Conservation (phyloP, 2,113 vertebrate genomes). For the Pterocles orientalis region DNA sequence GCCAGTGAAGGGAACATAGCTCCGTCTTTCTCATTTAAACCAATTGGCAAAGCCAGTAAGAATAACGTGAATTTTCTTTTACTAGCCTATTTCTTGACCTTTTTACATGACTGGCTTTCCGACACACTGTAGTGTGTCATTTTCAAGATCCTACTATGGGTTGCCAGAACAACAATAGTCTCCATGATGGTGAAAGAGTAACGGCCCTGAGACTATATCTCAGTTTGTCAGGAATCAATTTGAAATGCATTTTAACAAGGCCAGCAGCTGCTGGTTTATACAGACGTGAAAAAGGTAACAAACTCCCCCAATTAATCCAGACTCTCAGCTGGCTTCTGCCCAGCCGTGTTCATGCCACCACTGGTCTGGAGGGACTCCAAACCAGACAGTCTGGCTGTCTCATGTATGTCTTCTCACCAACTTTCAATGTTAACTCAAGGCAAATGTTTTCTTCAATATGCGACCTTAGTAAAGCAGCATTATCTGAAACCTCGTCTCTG, state of each 20-base stretch:
- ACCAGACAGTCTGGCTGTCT: neutral
- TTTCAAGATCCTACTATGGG: conserved; percentile 32
- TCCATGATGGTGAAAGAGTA: conserved; percentile 36
- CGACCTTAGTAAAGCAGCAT: neutral
- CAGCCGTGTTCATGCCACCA: neutral
- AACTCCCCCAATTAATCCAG: neutral
- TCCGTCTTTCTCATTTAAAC: conserved; percentile 58
- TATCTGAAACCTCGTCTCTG: neutral
- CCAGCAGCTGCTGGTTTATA: conserved; percentile 2
- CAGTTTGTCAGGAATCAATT: conserved; percentile 42
- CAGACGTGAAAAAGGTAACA: neutral
- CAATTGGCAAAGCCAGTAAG: conserved; percentile 20
- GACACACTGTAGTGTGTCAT: neutral
- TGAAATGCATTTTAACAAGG: conserved; percentile 32
- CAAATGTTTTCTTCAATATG: neutral
- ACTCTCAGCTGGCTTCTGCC: neutral
- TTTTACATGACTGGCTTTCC: conserved; percentile 51
- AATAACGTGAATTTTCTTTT: conserved; percentile 52
- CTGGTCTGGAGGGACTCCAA: neutral
- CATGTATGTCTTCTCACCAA: neutral
- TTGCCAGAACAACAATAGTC: conserved; percentile 44
- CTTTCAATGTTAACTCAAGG: conserved; percentile 6
- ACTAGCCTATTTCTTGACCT: conserved; percentile 28
- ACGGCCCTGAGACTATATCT: neutral
- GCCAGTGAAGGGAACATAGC: conserved; percentile 37